Percentiles rank a stretch among this genome's conserved stretches.
Conservation (phyloP, 2,113 vertebrate species). For the Chelonoidis abingdonii region DNA sequence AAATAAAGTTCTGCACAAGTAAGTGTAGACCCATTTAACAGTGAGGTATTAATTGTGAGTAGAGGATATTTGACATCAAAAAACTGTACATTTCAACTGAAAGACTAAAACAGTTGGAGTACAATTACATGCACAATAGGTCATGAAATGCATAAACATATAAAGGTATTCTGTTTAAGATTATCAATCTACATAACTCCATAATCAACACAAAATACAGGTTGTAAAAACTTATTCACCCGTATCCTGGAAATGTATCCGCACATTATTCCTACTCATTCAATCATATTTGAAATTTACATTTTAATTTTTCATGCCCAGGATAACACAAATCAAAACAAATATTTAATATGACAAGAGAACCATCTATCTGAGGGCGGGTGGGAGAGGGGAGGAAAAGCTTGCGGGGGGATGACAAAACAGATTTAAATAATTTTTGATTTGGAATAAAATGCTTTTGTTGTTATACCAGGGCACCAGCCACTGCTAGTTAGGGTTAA, state of each 20-base stretch:
- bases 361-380: not conserved
- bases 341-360: not conserved
- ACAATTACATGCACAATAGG: not conserved
- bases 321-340: not conserved
- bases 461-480: not conserved
- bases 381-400: not conserved
- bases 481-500: too few relatives aligned
- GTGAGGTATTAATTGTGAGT: not conserved
- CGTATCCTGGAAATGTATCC: too few relatives aligned
- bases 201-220: not conserved
- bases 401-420: too few relatives aligned
- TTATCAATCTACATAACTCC: not conserved
- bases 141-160: not conserved
- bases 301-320: not conserved
- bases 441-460: accelerated
- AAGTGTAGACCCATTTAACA: not conserved
- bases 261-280: not conserved
- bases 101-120: not conserved
- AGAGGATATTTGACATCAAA: not conserved
- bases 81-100: not conserved
- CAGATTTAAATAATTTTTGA: not conserved
- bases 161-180: not conserved
- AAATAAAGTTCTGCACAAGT: not conserved
- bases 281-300: not conserved
- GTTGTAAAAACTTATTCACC: not conserved